Evolutionary conservation across 2,113 vertebrate genomes (phyloP), one percentile per base, ranked within the genome.

Genomic region (Pseudorectes ferrugineus): DNA sequence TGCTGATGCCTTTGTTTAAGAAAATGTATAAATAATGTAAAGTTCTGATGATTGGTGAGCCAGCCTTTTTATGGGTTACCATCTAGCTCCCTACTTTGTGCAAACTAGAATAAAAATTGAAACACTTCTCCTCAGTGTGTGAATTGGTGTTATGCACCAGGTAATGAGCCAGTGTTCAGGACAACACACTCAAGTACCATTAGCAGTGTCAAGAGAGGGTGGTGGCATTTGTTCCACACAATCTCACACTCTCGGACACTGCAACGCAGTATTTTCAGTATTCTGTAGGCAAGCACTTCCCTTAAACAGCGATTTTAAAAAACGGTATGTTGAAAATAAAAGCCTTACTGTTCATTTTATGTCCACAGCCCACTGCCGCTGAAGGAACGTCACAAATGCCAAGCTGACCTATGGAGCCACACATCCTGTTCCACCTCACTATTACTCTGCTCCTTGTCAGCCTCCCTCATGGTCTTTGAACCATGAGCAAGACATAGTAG

Each of bases 121-220:
- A 58, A 58, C 25, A 35, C 28, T 4, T 59, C 2, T 2, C 38
- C 33, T 45, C 46, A 14, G 28, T 18, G 18, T 51, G 33, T 65
- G 36, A 65, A 49, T 36, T 51, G 36, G 10, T 58, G 49, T 28
- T 36, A 23, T 4, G 6, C 58, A 33, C 10, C 43, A 58, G 33
- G 33, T 36, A 43, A 65, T 0, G 0, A 65, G 43, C 19, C 15
- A 6, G 23, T 21, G 17, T 3, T 43, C 36, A 24, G 33, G 18
- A n/a, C 51, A 51, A 14, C 43, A 55, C 10, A 7, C 10, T 74
- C 8, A 49, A 33, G 33, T 35, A 49, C 6, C 0, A 23, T 24
- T 24, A 62, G 16, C 23, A 40, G 10, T 2, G 8, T 14, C 31
- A 48, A 43, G 36, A 35, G 10, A n/a, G 26, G 18, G 17, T 2